Evolutionary conservation across 2,888 invertebrate species (phyloP).

Genomic region (Priocnemis perturbator): DNA sequence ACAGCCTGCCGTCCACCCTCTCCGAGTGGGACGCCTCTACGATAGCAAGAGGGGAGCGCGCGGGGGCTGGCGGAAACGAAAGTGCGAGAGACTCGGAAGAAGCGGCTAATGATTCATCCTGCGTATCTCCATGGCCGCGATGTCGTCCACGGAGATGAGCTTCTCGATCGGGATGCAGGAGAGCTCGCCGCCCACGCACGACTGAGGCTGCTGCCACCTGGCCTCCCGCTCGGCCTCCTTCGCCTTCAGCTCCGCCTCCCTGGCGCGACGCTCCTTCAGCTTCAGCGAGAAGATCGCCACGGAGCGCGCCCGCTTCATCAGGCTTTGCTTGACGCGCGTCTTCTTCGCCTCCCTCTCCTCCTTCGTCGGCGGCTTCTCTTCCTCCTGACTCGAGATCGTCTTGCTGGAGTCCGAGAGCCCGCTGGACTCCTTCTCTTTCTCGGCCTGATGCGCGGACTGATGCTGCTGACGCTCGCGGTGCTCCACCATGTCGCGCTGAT

Average conservation of each 20-base stretch:
- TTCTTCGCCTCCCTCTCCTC: constrained; percentile 82
- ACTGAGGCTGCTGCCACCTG: constrained; percentile 79
- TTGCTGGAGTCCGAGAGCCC: constrained; percentile 77
- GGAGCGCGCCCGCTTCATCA: constrained; percentile 89
- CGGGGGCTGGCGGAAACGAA: constrained; percentile 24
- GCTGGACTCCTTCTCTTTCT: constrained; percentile 53
- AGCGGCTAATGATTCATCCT: constrained; percentile 70
- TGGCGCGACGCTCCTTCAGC: constrained; percentile 85
- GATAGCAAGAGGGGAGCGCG: too few relatives aligned
- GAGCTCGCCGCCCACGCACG: constrained; percentile 87
- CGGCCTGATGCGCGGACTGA: constrained; percentile 36
- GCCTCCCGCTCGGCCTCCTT: constrained; percentile 79
- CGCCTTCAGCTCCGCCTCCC: constrained; percentile 84
- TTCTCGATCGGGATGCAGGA: constrained; percentile 91
- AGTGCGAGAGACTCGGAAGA: constrained; percentile 20
- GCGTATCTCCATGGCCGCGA: constrained; percentile 73
- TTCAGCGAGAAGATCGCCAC: constrained; percentile 92
- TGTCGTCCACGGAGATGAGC: constrained; percentile 77
- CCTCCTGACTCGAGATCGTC: constrained; percentile 78
- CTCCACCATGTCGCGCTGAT: constrained; percentile 59
- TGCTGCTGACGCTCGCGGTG: constrained; percentile 55
- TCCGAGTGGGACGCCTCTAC: not conserved
- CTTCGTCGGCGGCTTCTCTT: constrained; percentile 72
- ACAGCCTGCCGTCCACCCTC: too few relatives aligned
- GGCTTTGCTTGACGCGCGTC: constrained; percentile 83